These are phyloP conservation scores for Pseudopodoces humilis DNA, from an alignment of 2,113 vertebrate genomes.

Conservation along the genomic window DNA sequence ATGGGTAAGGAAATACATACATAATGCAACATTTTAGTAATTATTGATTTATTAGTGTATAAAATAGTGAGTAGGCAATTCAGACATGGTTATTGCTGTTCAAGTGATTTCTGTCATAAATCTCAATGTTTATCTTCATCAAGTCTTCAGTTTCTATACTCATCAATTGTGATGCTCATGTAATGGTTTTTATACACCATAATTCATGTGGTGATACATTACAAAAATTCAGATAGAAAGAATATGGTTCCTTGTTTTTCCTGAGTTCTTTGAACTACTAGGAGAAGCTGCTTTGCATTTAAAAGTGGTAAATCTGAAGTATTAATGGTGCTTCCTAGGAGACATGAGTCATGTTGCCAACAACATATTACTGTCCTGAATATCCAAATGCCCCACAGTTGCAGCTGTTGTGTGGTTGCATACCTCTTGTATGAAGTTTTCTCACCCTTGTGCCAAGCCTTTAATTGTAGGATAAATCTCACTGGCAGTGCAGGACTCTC, in stretches of 20 bases:
- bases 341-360: constrained; percentile 32
- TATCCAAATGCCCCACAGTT: constrained; percentile 56
- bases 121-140: background rate
- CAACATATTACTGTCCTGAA: constrained; percentile 37
- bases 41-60: background rate
- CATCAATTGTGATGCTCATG: background rate
- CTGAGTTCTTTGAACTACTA: background rate
- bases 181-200: background rate
- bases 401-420: constrained; percentile 73
- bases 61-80: background rate
- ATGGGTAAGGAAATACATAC: background rate
- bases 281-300: background rate
- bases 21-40: background rate
- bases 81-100: background rate
- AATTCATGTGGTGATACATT: background rate
- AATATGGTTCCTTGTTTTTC: background rate
- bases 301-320: background rate
- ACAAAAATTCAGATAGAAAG: background rate
- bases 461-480: constrained; percentile 70
- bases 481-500: constrained; percentile 67
- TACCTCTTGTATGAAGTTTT: constrained; percentile 67
- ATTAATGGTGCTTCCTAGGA: constrained; percentile 39
- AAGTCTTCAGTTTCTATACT: background rate
- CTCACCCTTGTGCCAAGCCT: constrained; percentile 67
- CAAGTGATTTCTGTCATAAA: background rate